Conservation (phyloP, 2,888 invertebrate species). For the Copidosoma aretas region DNA sequence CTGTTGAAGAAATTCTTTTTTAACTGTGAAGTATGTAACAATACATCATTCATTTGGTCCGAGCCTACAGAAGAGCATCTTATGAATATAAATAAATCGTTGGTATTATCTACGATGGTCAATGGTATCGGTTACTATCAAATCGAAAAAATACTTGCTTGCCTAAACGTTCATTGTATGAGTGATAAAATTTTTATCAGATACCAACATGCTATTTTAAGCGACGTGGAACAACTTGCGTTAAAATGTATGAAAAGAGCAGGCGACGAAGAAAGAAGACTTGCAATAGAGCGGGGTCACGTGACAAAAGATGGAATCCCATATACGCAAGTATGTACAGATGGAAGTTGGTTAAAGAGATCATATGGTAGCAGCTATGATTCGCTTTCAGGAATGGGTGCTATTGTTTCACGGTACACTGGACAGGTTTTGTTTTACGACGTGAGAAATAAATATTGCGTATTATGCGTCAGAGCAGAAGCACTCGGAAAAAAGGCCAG, state of each 20-base stretch:
- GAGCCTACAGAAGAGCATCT: no score
- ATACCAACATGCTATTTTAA: no score
- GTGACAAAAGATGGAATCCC: background rate
- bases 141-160: no score
- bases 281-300: background rate
- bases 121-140: no score
- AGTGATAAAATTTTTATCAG: no score
- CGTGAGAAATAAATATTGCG: conserved; percentile 1
- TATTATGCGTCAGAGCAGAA: background rate
- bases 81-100: no score
- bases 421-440: background rate
- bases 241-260: background rate
- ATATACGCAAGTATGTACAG: background rate
- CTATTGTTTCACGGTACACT: background rate
- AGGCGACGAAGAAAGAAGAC: background rate
- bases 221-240: background rate
- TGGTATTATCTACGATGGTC: no score
- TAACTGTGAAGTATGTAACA: no score
- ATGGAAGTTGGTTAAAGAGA: background rate
- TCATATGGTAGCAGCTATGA: background rate
- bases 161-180: no score
- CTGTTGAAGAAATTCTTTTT: no score
- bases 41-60: no score
- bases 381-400: background rate
- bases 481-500: background rate